A percentile compares a stretch with the other conserved stretches of the same genome.
Evolutionary conservation across 2,888 invertebrate genomes (phyloP).

Genomic region (Macropis europaea): DNA sequence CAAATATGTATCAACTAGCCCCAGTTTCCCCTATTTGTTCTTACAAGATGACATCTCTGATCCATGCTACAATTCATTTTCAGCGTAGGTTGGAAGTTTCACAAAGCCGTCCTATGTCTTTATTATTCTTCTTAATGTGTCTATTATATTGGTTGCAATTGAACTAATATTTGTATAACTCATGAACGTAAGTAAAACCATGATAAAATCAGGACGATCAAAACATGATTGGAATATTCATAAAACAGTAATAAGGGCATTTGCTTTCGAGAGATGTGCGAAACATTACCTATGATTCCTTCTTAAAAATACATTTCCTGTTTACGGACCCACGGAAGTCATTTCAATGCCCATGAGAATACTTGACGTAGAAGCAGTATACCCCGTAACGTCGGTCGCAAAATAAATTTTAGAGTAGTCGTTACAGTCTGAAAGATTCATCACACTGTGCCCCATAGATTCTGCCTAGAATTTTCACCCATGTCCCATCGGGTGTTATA

Average conservation of each 20-base stretch:
- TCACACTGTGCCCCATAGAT: conserved; percentile 25
- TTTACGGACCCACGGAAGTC: conserved; percentile 33
- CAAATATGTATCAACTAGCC: no score
- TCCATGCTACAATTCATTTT: no score
- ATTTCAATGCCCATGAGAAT: conserved; percentile 31
- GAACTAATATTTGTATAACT: no score
- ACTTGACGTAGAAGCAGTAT: conserved; percentile 8
- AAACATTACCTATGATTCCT: conserved; percentile 19
- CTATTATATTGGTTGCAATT: no score
- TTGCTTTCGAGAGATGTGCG: background rate
- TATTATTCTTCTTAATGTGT: no score
- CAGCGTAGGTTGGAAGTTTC: no score
- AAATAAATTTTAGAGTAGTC: conserved; percentile 50
- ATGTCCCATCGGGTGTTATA: conserved; percentile 18
- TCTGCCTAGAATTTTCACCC: conserved; percentile 34
- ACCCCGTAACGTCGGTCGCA: conserved; percentile 8
- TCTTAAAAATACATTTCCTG: conserved; percentile 42
- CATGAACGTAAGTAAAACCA: background rate
- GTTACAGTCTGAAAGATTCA: conserved; percentile 48
- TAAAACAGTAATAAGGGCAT: conserved; percentile 31
- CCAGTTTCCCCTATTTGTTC: no score
- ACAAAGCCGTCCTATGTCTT: no score
- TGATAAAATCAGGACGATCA: no score
- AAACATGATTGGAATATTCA: background rate
- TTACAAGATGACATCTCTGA: no score